Evolutionary conservation across 2,113 vertebrate species (phyloP).

Genomic region (Mus pahari): DNA sequence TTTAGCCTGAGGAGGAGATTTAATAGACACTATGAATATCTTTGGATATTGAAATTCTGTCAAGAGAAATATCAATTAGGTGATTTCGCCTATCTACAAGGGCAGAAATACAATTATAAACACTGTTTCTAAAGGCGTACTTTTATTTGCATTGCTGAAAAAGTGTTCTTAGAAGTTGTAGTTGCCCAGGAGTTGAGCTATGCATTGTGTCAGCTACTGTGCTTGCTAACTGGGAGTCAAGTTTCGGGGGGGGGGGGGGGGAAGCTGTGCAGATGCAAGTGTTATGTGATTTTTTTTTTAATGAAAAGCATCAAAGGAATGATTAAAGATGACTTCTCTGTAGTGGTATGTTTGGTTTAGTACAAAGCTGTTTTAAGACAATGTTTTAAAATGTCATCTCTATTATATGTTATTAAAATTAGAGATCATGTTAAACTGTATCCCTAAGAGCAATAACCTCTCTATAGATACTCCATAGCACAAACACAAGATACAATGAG

Average conservation of each 20-base stretch:
- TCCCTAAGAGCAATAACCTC: neutral
- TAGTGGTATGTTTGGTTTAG: neutral
- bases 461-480: neutral
- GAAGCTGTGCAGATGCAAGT: neutral
- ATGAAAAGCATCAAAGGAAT: neutral
- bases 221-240: neutral
- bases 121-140: conserved; percentile 15
- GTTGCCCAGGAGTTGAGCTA: neutral
- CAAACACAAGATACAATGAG: neutral
- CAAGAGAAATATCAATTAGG: neutral
- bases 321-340: neutral
- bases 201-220: neutral
- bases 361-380: neutral
- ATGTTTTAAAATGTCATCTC: neutral
- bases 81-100: neutral
- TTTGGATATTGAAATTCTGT: conserved; percentile 2
- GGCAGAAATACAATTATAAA: neutral
- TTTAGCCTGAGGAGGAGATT: neutral
- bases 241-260: neutral
- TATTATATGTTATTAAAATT: neutral
- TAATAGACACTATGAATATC: neutral
- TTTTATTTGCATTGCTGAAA: neutral
- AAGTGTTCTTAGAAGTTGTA: neutral
- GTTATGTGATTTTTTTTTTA: neutral
- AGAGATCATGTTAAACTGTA: neutral